A percentile compares a stretch with the other conserved stretches of the same genome.
phyloP scores from a whole-genome alignment of 2,888 invertebrate genomes.

The Chouioia cunea region DNA sequence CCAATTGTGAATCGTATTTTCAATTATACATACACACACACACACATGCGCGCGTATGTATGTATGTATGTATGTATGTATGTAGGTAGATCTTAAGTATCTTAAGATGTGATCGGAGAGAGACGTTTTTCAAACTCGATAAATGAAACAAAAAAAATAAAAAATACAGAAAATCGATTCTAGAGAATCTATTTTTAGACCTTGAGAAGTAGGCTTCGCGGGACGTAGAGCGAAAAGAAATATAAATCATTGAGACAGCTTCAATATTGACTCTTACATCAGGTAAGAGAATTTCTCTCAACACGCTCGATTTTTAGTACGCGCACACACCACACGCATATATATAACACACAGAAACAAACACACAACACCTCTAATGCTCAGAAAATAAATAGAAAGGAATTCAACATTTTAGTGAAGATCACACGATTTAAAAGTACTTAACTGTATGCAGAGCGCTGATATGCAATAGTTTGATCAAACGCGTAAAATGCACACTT shows the following conservation, averaged over 20 bases:
- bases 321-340: conserved; percentile 5
- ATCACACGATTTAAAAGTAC: conserved; percentile 12
- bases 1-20: conserved; percentile 35
- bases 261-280: conserved; percentile 27
- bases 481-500: conserved; percentile 23
- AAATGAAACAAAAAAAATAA: not conserved
- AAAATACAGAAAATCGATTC: conserved; percentile 12
- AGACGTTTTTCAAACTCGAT: conserved; percentile 34
- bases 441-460: conserved; percentile 5
- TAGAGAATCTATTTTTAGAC: conserved; percentile 48
- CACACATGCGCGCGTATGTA: too few relatives aligned
- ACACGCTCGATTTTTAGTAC: conserved; percentile 22
- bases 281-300: conserved; percentile 26
- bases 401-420: conserved; percentile 18
- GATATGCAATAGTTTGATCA: conserved; percentile 3
- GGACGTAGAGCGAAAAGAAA: conserved; percentile 6
- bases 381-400: too few relatives aligned
- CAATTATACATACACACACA: conserved; percentile 25
- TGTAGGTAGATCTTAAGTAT: conserved; percentile 41
- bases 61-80: too few relatives aligned
- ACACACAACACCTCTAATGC: not conserved
- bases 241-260: conserved; percentile 20
- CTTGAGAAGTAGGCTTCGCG: conserved; percentile 33
- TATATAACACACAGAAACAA: conserved; percentile 15
- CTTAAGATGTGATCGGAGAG: conserved; percentile 40